These are phyloP conservation scores for Plectropomus leopardus DNA, from an alignment of 2,113 vertebrate species.

Conservation along the genomic window DNA sequence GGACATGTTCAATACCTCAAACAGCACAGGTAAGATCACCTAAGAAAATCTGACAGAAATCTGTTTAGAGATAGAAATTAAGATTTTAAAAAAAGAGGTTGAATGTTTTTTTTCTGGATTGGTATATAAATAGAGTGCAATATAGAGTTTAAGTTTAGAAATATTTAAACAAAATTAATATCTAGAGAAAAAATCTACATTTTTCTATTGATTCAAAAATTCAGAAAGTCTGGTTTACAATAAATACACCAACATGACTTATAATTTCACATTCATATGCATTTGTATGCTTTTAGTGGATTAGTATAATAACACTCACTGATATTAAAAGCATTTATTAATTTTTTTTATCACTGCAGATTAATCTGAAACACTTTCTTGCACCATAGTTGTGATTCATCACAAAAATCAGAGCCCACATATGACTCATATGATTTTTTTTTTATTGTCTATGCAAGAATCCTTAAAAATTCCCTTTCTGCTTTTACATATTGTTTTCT, in stretches of 20 bases:
- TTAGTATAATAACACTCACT: background rate
- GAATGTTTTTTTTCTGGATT: background rate
- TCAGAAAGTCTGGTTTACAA: no score
- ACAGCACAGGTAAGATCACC: constrained; percentile 53
- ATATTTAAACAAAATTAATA: background rate
- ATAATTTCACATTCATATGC: background rate
- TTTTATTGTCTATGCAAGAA: background rate
- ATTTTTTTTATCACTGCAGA: background rate
- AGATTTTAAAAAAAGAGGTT: background rate
- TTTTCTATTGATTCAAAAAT: background rate
- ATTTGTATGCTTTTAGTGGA: background rate
- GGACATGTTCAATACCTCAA: constrained; percentile 27
- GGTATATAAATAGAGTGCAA: background rate
- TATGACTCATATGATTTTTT: constrained; percentile 14
- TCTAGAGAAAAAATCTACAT: no score
- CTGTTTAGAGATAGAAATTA: background rate
- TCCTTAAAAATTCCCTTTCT: background rate
- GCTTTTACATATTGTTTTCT: background rate
- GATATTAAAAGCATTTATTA: no score
- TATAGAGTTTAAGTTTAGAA: background rate
- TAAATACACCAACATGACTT: background rate
- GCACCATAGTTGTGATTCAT: constrained; percentile 1
- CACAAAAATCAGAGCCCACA: background rate
- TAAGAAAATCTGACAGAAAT: background rate
- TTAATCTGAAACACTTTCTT: background rate